Evolutionary conservation across 2,797 vertebrate genomes (phyloP).

Genomic region (Sebastolobus altivelis): DNA sequence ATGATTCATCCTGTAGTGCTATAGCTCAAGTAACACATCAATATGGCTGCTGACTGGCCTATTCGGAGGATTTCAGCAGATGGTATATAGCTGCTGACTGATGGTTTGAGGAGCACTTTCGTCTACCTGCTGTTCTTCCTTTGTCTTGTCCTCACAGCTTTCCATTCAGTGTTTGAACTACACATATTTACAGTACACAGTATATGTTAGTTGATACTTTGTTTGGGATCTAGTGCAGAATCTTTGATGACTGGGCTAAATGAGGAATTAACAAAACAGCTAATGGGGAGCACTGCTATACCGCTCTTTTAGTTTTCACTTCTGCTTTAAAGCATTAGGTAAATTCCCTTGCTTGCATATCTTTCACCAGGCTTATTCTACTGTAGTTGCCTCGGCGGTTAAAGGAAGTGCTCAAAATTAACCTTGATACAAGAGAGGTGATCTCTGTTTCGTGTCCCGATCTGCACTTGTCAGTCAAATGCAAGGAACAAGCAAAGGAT

Average conservation of each 20-base stretch:
- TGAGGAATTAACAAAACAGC: background rate
- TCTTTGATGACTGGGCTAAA: background rate
- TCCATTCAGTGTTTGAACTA: background rate
- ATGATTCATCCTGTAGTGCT: background rate
- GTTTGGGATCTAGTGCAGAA: background rate
- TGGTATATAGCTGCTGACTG: slow-evolving; percentile 1
- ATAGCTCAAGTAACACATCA: slow-evolving; percentile 19
- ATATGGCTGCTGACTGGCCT: slow-evolving; percentile 1
- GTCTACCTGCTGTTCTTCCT: slow-evolving; percentile 23
- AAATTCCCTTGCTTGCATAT: slow-evolving; percentile 14
- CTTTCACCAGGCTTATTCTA: too few relatives aligned
- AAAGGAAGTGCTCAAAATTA: background rate
- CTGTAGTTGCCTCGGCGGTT: background rate
- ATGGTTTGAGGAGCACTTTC: background rate
- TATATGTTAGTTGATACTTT: background rate
- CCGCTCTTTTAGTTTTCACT: slow-evolving; percentile 13
- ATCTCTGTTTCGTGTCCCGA: background rate
- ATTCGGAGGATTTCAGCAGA: slow-evolving; percentile 12
- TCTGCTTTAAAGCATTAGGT: slow-evolving; percentile 1
- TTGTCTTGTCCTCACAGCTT: slow-evolving; percentile 26
- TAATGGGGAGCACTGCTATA: background rate
- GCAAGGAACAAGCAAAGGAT: background rate
- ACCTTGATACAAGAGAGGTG: background rate
- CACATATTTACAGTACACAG: background rate
- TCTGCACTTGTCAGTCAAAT: background rate